These are phyloP conservation scores for Alosa sapidissima DNA, from an alignment of 2,797 vertebrate species.

Conservation along the genomic window DNA sequence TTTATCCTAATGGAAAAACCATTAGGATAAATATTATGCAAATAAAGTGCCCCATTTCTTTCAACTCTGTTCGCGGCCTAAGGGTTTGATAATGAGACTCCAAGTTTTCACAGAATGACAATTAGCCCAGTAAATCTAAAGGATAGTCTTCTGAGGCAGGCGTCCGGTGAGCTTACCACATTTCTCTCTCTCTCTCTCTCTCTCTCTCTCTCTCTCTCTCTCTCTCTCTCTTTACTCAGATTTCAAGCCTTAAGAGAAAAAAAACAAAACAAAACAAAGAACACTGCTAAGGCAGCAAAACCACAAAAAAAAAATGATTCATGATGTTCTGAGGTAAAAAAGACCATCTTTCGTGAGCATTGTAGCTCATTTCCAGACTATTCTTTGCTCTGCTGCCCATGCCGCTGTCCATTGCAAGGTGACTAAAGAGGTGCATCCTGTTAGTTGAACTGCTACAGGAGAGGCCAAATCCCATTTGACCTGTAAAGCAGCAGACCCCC, in stretches of 20 bases:
- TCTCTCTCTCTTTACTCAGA: too few species aligned
- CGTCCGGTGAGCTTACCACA: neutral
- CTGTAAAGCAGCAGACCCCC: neutral
- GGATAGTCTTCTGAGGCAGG: constrained; percentile 25
- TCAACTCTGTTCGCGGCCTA: constrained; percentile 66
- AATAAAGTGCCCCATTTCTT: constrained; percentile 68
- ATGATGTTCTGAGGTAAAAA: neutral
- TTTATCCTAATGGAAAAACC: constrained; percentile 76
- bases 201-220: neutral
- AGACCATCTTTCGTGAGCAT: neutral
- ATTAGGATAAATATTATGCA: constrained; percentile 77
- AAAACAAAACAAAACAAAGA: constrained; percentile 28
- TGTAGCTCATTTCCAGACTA: neutral
- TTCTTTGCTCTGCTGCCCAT: too few species aligned
- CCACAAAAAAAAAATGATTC: neutral
- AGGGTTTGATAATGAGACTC: constrained; percentile 70
- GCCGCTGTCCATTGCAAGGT: neutral
- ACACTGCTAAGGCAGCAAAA: constrained; percentile 1
- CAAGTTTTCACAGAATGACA: constrained; percentile 70
- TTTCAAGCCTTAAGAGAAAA: constrained; percentile 14
- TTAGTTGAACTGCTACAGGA: neutral
- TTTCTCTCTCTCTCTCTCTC: neutral
- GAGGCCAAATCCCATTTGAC: neutral
- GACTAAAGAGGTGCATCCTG: neutral
- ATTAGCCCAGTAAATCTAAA: constrained; percentile 58